Evolutionary conservation across 2,113 vertebrate species (phyloP), one percentile per base, ranked within the genome.

Genomic region (Callipepla squamata): DNA sequence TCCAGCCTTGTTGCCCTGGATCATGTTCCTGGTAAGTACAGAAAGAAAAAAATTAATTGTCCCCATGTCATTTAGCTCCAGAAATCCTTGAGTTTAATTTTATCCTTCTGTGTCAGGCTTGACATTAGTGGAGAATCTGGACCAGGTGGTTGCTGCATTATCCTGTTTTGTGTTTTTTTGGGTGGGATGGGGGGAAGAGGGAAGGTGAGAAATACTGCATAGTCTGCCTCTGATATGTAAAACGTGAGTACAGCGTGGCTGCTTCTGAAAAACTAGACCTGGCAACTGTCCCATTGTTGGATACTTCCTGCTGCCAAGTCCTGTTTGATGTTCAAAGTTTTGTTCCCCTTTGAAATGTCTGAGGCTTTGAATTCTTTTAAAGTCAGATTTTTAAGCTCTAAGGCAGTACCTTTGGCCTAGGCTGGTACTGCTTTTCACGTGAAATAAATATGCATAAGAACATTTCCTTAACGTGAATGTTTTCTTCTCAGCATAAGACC

Each of bases 1-100:
- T 96, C 96, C 96, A 96, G 96, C 91, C 96, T 96, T 94, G 96
- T 96, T n/a, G 94, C 94, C 93, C 90, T 96, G 96, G 96, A 96
- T 95, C 96, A 93, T 91, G 95, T 84, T 94, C 95, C 95, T 88
- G 96, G 96, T 96, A 95, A 96, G 96, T 96, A 96, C 61, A 90
- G 91, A 80, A 89, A 90, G 76, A 94, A 94, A 34, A 10, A 87
- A 74, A 65, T 90, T 95, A 44, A 85, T 87, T 85, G 45, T 38
- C 76, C 82, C 91, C 76, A 7, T 76, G 40, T 67, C 92, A 50
- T 85, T 88, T 90, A 85, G 85, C 81, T 90, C 72, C 77, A 69
- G 85, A 83, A 83, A 48, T 72, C 44, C 58, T 45, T 85, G 59
- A 40, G 11, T 96, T 92, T 87, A 28, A 23, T 94, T 94, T 92